Percentiles rank a stretch among this genome's conserved stretches.
Conservation (phyloP, 2,113 vertebrate species). For the Orientallactaga bullata region DNA sequence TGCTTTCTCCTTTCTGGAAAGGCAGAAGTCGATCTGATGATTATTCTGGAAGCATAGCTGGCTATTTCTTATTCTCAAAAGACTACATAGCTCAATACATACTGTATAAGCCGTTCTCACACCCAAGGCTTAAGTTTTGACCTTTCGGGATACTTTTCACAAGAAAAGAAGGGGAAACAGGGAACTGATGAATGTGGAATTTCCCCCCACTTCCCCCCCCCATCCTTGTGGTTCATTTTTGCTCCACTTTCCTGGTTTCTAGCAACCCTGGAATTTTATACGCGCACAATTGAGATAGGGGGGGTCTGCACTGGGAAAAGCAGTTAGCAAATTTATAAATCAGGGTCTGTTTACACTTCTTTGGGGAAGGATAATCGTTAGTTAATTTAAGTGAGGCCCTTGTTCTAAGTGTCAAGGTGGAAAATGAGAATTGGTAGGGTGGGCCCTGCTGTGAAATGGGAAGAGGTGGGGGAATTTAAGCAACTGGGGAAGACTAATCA, state of each 20-base stretch:
- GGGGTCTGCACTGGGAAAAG: conserved; percentile 45
- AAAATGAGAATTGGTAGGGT: conserved; percentile 69
- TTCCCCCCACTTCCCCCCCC: not conserved
- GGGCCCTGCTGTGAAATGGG: conserved; percentile 68
- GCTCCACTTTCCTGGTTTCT: conserved; percentile 54
- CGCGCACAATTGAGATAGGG: conserved; percentile 53
- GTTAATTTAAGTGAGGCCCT: conserved; percentile 78
- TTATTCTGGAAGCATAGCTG: not conserved
- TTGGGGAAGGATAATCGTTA: conserved; percentile 76
- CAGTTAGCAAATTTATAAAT: conserved; percentile 82
- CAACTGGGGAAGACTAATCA: conserved; percentile 55
- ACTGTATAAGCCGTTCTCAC: not conserved
- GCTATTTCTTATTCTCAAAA: conserved; percentile 6
- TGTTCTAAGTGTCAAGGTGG: conserved; percentile 57
- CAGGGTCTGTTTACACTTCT: conserved; percentile 76
- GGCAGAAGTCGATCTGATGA: not conserved
- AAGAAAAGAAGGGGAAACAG: not conserved
- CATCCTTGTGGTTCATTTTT: conserved; percentile 64
- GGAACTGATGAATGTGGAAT: not conserved
- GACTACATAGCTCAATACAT: not conserved
- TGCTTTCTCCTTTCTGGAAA: conserved; percentile 59
- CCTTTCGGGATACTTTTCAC: conserved; percentile 8
- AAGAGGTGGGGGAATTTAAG: conserved; percentile 75
- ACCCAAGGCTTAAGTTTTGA: not conserved
- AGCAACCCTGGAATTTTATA: conserved; percentile 69